Base-by-base conservation (phyloP, 2,888 invertebrate genomes). In the Nasonovia ribisnigri region DNA sequence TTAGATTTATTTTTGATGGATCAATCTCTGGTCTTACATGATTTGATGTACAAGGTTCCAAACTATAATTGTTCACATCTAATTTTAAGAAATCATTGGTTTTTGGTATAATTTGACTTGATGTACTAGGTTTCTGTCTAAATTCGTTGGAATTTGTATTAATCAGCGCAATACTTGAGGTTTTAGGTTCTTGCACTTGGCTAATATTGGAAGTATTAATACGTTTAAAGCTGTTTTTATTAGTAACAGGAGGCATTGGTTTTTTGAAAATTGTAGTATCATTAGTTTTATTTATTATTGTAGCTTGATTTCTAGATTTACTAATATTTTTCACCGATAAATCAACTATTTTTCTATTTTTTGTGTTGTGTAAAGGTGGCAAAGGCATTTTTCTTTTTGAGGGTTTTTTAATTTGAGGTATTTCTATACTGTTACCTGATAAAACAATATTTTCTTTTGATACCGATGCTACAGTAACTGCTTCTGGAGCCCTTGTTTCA, bases 381-480 rank as follows among this genome's bases (percentile, higher is more conserved):
- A 84, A 42, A 42, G 86, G 48, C 24, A 90, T 24, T 93, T 93
- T 93, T 90, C 93, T 84, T 93, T 93, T 93, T 26, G n/a, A 36
- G 24, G 43, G 6, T 10, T 43, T 26, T 89, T 57, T 42, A 43
- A 43, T 0, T 77, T 77, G 77, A 8, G 36, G 36, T 42, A 77
- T 36, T 77, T 36, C 8, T 77, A 4, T 42, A 5, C 3, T 92
- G 36, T 84, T 86, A 46, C 20, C 46, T 0, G 6, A 46, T 46
- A 29, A 43, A 54, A 20, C 43, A 1, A 11, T 8, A 48, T 84
- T 89, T 57, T 84, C 51, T 11, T 88, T 77, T n/a, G 48, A n/a
- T 60, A 57, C 6, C n/a, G 54, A 51, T 46, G 8, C 8, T 26
- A 88, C 24, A 46, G 0, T n/a, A n/a, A 29, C 3, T 48, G 26